A percentile compares a stretch with the other conserved stretches of the same genome.
These are phyloP conservation scores for Pyxicephalus adspersus DNA, from an alignment of 2,113 vertebrate species.

Conservation along the genomic window DNA sequence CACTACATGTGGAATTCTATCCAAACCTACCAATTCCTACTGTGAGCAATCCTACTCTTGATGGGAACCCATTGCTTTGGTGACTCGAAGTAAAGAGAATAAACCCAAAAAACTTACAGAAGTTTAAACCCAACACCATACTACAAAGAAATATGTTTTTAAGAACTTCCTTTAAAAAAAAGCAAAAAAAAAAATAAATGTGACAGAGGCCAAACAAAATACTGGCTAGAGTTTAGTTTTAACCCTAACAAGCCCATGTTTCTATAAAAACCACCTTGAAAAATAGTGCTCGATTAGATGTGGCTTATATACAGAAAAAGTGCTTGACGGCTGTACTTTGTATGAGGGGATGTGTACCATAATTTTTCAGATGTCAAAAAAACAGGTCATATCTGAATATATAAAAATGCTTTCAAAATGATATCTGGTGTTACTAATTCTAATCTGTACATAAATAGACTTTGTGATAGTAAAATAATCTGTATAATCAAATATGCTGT, in stretches of 20 bases:
- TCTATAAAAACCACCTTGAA: not conserved
- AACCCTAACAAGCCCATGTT: not conserved
- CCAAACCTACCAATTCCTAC: not conserved
- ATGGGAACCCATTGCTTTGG: too few relatives aligned
- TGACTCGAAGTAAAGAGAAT: too few relatives aligned
- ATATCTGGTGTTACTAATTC: not conserved
- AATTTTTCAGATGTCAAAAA: not conserved
- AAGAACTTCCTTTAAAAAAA: too few relatives aligned
- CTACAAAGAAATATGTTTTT: too few relatives aligned
- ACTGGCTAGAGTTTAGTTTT: too few relatives aligned
- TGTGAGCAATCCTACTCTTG: too few relatives aligned
- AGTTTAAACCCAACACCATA: too few relatives aligned
- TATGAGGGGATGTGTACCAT: not conserved
- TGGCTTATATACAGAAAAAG: not conserved
- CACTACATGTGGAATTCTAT: not conserved
- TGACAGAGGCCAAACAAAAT: too few relatives aligned
- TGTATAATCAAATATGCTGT: slow-evolving; percentile 23
- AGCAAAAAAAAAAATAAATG: too few relatives aligned
- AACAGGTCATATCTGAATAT: not conserved
- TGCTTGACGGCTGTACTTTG: not conserved
- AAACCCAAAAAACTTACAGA: too few relatives aligned
- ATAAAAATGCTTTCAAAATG: too few relatives aligned
- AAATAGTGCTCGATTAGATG: not conserved
- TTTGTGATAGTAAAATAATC: slow-evolving; percentile 41
- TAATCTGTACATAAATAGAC: slow-evolving; percentile 15